A percentile compares a stretch with the other conserved stretches of the same genome.
phyloP scores from a whole-genome alignment of 2,888 invertebrate species.

The Phragmatobia fuliginosa region DNA sequence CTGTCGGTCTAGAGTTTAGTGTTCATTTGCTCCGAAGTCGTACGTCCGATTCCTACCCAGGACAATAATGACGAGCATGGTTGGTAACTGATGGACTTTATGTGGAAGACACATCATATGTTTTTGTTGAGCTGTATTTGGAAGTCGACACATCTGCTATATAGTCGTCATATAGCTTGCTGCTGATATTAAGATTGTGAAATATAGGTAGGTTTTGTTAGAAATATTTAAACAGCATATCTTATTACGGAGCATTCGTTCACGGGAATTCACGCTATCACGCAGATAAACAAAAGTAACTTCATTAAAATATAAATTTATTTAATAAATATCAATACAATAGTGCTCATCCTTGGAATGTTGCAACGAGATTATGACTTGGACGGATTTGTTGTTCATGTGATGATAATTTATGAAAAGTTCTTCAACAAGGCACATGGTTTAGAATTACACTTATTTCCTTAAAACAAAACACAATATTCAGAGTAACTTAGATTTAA shows the following conservation, averaged over 20 bases:
- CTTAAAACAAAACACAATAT: neutral
- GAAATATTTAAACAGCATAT: too few relatives aligned
- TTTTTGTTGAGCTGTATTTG: too few relatives aligned
- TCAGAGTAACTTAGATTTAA: slow-evolving; percentile 8
- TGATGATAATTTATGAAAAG: slow-evolving; percentile 29
- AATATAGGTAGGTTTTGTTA: too few relatives aligned
- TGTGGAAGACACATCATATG: too few relatives aligned
- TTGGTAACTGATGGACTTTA: too few relatives aligned
- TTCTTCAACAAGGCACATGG: slow-evolving; percentile 41
- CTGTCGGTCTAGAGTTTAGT: too few relatives aligned
- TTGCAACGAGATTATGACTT: slow-evolving; percentile 51
- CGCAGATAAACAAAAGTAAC: slow-evolving; percentile 16
- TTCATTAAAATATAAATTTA: slow-evolving; percentile 55
- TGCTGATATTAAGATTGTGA: too few relatives aligned
- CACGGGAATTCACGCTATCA: neutral
- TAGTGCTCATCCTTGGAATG: slow-evolving; percentile 55
- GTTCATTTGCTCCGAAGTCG: neutral
- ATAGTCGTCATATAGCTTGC: too few relatives aligned
- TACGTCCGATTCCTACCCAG: neutral
- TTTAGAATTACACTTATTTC: neutral
- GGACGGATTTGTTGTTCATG: slow-evolving; percentile 53
- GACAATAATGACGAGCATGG: neutral
- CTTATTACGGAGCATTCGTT: neutral
- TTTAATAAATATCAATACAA: slow-evolving; percentile 60
- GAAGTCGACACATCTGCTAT: too few relatives aligned